Percentiles rank a stretch among this genome's conserved stretches.
phyloP scores from a whole-genome alignment of 2,888 invertebrate genomes.

The Oxystoma pomonae region DNA sequence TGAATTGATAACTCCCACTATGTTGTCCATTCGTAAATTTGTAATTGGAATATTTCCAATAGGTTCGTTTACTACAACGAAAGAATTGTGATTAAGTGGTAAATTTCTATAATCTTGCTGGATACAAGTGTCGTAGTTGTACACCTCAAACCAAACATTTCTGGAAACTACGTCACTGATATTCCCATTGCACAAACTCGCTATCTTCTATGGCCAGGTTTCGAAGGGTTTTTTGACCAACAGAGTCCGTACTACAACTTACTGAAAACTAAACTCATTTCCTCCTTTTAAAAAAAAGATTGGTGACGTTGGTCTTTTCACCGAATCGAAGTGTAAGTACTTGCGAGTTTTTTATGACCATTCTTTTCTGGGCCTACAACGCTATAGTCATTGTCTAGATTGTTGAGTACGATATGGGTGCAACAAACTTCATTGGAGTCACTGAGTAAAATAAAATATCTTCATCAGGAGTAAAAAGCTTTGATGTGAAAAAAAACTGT shows the following conservation, averaged over 20 bases:
- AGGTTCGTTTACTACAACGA: background rate
- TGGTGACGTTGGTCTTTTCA: background rate
- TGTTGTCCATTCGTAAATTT: background rate
- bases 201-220: background rate
- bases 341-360: no score
- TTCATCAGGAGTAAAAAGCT: background rate
- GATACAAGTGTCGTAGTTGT: background rate
- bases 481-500: background rate
- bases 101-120: background rate
- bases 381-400: background rate
- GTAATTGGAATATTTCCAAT: background rate
- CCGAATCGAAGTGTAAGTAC: background rate
- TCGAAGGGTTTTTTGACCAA: background rate
- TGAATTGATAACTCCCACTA: background rate
- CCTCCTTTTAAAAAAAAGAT: background rate
- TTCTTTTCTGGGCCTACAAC: background rate
- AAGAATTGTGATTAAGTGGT: background rate
- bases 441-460: background rate
- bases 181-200: background rate
- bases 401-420: background rate
- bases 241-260: background rate
- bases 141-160: background rate
- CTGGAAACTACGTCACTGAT: background rate
- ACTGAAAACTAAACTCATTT: background rate
- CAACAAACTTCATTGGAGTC: background rate